Base-by-base conservation (phyloP, 2,888 invertebrate genomes). In the Macaria liturata region DNA sequence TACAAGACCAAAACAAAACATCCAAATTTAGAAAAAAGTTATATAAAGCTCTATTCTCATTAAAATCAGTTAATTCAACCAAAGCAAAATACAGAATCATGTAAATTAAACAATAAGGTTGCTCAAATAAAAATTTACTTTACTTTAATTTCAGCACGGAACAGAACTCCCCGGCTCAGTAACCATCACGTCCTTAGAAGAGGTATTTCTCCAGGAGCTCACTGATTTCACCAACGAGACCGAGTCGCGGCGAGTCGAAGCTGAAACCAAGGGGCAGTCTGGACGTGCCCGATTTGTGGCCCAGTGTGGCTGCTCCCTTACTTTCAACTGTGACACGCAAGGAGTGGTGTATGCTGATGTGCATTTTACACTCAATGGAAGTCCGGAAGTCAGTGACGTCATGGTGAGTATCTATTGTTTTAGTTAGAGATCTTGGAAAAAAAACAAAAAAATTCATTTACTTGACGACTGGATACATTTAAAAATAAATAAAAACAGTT, bases 211-310 rank as follows among this genome's bases (percentile, higher is more conserved):
- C 3, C 78, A 72, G 45, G 86, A 85, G 59, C 67, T 86, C 45
- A 65, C 80, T 1, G 84, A 86, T 66, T 86, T 72, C 50, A 69
- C 80, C 3, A 86, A 86, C 60, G 84, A 83, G 53, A 84, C 83
- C 0, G 74, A 76, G 39, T 76, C 74, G 74, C 70, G 73, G 32
- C 71, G 76, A 47, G 69, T 83, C 6, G 65, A 70, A 1, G 77
- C 72, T 0, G 64, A 67, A 4, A 47, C 79, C 48, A 37, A 57
- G 3, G 80, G 83, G 3, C 37, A 61, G 3, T 58, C 71, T 0
- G 87, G 86, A 0, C 72, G 83, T 31, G 83, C 81, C 0, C 68
- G 85, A 4, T 73, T 87, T 39, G 71, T 82, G 0, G 79, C 70
- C 0, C 61, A 73, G 8, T 86, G 85, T 65, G 75, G 69, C 3